phyloP scores from a whole-genome alignment of 2,888 invertebrate genomes.

The Drosophila algonquin region DNA sequence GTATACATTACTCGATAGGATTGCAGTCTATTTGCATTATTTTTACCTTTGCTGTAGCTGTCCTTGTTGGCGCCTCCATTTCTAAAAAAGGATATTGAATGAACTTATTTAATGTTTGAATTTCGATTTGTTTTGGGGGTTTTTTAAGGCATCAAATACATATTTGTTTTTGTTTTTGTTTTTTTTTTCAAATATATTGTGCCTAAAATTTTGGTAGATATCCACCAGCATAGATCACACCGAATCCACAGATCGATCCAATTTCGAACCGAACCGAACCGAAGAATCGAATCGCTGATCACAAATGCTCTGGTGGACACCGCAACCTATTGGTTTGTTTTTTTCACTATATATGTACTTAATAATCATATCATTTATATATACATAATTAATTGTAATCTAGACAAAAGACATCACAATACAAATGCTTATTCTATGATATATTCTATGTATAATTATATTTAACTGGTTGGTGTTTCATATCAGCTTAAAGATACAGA shows the following conservation, averaged over 20 bases:
- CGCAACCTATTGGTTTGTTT: not conserved
- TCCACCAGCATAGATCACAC: not conserved
- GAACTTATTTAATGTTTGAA: conserved; percentile 82
- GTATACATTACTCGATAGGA: conserved; percentile 83
- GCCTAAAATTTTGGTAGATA: not conserved
- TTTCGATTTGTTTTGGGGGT: conserved; percentile 51
- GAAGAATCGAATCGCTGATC: not conserved
- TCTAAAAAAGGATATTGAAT: conserved; percentile 85
- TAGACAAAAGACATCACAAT: not conserved
- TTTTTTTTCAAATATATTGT: not conserved
- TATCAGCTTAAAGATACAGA: not conserved
- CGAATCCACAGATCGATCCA: not conserved
- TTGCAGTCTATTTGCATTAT: conserved; percentile 82
- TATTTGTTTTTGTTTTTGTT: not conserved
- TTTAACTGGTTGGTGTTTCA: not conserved
- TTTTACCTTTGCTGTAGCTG: conserved; percentile 98
- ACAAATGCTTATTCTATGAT: not conserved
- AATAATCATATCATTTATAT: not conserved
- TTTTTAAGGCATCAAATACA: conserved; percentile 61
- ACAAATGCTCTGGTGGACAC: not conserved
- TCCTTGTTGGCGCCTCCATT: conserved; percentile 96
- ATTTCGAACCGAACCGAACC: not conserved
- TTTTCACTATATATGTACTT: not conserved
- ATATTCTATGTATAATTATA: not conserved
- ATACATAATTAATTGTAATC: not conserved